phyloP scores from a whole-genome alignment of 2,113 vertebrate genomes.

The Hoplias malabaricus region DNA sequence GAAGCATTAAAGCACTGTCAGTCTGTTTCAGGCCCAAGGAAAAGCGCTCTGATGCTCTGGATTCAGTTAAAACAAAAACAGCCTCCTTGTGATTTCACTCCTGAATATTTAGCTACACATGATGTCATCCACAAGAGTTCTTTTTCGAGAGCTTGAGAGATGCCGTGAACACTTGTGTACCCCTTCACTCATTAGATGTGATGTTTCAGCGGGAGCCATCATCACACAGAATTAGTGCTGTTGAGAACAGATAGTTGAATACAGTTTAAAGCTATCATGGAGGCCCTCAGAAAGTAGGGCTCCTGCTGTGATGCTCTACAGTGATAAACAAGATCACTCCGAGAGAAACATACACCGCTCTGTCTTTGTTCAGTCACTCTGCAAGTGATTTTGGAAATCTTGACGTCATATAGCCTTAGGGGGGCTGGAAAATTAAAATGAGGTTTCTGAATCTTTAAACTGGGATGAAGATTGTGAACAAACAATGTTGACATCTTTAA shows the following conservation, averaged over 20 bases:
- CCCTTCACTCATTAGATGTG: not conserved
- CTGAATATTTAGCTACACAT: not conserved
- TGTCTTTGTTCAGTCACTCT: not conserved
- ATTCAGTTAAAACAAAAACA: not conserved
- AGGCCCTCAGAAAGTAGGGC: not conserved
- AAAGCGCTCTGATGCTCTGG: not conserved
- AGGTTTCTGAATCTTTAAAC: not conserved
- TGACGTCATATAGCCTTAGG: not conserved
- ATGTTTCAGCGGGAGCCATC: not conserved
- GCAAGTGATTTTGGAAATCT: not conserved
- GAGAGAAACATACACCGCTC: not conserved
- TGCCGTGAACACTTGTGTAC: not conserved
- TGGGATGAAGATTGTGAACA: not conserved
- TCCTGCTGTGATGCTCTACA: not conserved
- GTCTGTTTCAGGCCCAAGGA: not conserved
- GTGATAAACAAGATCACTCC: not conserved
- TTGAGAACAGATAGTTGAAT: not conserved
- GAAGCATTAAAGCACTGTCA: not conserved
- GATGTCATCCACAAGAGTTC: not conserved
- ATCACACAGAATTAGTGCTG: not conserved
- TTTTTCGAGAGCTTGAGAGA: no score
- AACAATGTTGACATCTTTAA: not conserved
- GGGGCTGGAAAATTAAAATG: not conserved
- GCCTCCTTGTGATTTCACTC: not conserved
- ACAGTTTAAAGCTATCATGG: not conserved